These are phyloP conservation scores for Enteromius anoplus DNA, from an alignment of 2,797 vertebrate genomes.

Conservation along the genomic window DNA sequence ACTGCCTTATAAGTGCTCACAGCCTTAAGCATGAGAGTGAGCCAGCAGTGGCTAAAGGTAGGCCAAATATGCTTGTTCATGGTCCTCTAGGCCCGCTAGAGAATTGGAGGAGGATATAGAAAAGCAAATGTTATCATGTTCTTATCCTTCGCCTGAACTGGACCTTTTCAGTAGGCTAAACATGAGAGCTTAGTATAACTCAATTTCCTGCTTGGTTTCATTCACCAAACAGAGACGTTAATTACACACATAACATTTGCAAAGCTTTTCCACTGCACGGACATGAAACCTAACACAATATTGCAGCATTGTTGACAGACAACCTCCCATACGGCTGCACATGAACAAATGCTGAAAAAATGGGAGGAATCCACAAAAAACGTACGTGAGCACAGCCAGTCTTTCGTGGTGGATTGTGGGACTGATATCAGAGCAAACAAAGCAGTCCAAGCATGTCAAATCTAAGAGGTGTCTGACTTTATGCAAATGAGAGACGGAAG, in stretches of 20 bases:
- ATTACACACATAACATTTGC: constrained; percentile 8
- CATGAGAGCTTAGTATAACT: constrained; percentile 47
- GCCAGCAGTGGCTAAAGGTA: constrained; percentile 34
- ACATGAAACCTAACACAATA: constrained; percentile 34
- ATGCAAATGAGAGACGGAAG: neutral
- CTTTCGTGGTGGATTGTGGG: neutral
- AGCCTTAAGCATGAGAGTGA: constrained; percentile 51
- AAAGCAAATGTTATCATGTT: constrained; percentile 42
- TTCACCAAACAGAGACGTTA: constrained; percentile 30
- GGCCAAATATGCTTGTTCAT: constrained; percentile 26
- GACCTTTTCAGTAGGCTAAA: constrained; percentile 41
- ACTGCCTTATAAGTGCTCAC: constrained; percentile 57
- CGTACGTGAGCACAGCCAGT: neutral
- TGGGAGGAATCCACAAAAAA: neutral
- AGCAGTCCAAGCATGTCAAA: neutral
- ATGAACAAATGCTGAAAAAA: constrained; percentile 16
- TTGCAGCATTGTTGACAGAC: constrained; percentile 16
- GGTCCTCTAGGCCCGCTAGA: constrained; percentile 10
- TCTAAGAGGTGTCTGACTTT: neutral
- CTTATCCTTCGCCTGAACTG: constrained; percentile 42
- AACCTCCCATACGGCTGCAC: neutral
- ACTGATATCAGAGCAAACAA: neutral
- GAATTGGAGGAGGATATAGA: constrained; percentile 48
- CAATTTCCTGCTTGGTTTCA: constrained; percentile 51
- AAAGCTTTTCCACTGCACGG: constrained; percentile 29